A percentile compares a stretch with the other conserved stretches of the same genome.
Conservation (phyloP, 53 echinoderm and acorn worm species). For the Temnopleurus reevesii region DNA sequence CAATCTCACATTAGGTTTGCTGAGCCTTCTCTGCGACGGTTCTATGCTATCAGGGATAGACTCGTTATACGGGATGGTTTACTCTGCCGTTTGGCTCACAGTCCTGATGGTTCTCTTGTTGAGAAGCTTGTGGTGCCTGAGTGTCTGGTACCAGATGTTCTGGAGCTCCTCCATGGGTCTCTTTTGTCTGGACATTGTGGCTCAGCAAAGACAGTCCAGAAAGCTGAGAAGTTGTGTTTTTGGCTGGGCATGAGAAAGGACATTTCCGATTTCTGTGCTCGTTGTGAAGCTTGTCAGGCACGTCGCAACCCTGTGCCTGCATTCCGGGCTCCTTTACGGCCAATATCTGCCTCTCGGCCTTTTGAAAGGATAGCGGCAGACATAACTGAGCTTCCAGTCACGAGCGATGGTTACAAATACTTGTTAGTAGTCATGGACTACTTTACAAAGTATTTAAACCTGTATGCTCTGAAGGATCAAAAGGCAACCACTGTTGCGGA, state of each 20-base stretch:
- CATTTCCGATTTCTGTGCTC: constrained; percentile 41
- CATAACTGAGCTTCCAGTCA: constrained; percentile 59
- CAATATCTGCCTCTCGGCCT: constrained; percentile 32
- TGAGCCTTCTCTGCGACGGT: neutral
- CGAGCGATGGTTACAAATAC: constrained; percentile 57
- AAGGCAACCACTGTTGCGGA: constrained; percentile 61
- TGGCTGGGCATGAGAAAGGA: constrained; percentile 68
- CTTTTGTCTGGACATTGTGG: constrained; percentile 30
- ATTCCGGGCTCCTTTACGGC: constrained; percentile 51
- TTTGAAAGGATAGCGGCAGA: constrained; percentile 71
- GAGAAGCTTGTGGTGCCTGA: constrained; percentile 2
- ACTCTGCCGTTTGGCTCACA: neutral
- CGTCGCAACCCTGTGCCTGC: constrained; percentile 58
- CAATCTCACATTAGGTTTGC: neutral
- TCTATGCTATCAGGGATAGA: neutral
- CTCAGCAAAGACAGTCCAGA: constrained; percentile 11
- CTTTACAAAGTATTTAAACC: constrained; percentile 64
- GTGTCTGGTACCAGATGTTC: neutral
- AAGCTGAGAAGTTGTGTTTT: constrained; percentile 45
- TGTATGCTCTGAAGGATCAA: constrained; percentile 58
- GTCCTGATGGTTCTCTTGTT: neutral
- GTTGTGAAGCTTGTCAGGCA: constrained; percentile 61
- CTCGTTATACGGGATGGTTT: constrained; percentile 28
- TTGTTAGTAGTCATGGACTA: constrained; percentile 69
- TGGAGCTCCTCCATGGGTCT: constrained; percentile 43